Conservation (phyloP, 1,140 invertebrate species). For the Harpegnathos saltator region DNA sequence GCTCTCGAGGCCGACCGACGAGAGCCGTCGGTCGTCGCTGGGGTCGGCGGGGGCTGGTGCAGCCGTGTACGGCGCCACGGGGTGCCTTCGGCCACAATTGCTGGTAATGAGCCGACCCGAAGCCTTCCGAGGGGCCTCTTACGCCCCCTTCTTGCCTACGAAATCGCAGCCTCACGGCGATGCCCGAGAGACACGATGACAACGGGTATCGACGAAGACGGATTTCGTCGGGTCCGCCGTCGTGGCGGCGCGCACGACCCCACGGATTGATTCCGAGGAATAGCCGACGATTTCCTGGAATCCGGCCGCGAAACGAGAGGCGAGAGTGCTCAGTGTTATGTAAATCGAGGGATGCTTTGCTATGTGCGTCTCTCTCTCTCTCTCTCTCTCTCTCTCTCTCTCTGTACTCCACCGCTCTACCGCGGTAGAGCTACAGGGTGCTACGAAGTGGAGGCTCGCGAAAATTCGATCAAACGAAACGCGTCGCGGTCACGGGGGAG, state of each 20-base stretch:
- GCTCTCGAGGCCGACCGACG: conserved; percentile 54
- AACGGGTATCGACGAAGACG: conserved; percentile 73
- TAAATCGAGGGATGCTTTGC: conserved; percentile 44
- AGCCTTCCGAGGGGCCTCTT: conserved; percentile 76
- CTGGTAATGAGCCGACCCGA: conserved; percentile 84
- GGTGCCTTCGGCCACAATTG: conserved; percentile 83
- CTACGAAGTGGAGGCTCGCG: too few species aligned
- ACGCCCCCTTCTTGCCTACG: conserved; percentile 68
- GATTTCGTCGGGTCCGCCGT: conserved; percentile 47
- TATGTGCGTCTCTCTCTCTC: too few species aligned
- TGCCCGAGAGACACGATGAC: conserved; percentile 67
- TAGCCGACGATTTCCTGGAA: conserved; percentile 68
- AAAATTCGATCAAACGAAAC: too few species aligned
- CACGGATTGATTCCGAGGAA: conserved; percentile 62
- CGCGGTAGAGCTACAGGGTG: conserved; percentile 19
- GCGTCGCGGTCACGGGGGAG: too few species aligned
- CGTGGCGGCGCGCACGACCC: conserved; percentile 4
- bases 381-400: too few species aligned
- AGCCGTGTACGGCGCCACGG: conserved; percentile 78
- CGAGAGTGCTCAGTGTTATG: conserved; percentile 34
- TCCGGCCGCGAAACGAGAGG: not conserved
- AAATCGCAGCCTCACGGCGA: conserved; percentile 79
- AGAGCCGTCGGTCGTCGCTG: conserved; percentile 62
- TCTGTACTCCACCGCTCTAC: conserved; percentile 36
- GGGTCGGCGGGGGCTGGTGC: conserved; percentile 65